These are phyloP conservation scores for Drosophila ananassae DNA, from an alignment of 1,140 invertebrate genomes.

Conservation along the genomic window DNA sequence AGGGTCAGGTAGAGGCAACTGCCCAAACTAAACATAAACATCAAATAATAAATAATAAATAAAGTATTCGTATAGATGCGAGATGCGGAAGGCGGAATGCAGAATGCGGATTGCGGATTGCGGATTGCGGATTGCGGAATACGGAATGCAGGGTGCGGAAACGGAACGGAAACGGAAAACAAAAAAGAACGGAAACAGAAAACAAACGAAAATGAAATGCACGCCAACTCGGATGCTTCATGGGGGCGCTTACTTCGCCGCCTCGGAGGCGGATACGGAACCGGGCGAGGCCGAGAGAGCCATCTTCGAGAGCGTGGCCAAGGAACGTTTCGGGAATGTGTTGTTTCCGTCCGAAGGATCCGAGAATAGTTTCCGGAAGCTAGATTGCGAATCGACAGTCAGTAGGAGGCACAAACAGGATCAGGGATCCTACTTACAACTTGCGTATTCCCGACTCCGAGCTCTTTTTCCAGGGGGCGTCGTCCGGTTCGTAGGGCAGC, in stretches of 20 bases:
- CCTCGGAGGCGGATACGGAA: slow-evolving; percentile 56
- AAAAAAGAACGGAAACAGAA: slow-evolving; percentile 34
- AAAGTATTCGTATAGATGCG: not conserved
- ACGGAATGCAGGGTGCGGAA: slow-evolving; percentile 10
- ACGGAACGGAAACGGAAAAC: slow-evolving; percentile 25
- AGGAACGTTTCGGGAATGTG: slow-evolving; percentile 88
- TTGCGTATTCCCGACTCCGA: slow-evolving; percentile 94
- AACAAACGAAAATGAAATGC: slow-evolving; percentile 48
- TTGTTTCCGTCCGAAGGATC: slow-evolving; percentile 88
- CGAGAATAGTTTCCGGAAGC: slow-evolving; percentile 89
- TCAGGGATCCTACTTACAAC: slow-evolving; percentile 90
- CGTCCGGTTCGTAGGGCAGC: slow-evolving; percentile 96
- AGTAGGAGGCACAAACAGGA: not conserved
- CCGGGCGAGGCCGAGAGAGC: slow-evolving; percentile 86
- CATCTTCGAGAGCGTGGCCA: slow-evolving; percentile 90
- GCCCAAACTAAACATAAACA: slow-evolving; percentile 56
- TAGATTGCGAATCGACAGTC: slow-evolving; percentile 54
- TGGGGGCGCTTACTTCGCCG: slow-evolving; percentile 68
- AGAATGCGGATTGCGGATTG: not conserved
- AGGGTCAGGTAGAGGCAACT: slow-evolving; percentile 60
- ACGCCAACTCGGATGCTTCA: slow-evolving; percentile 48
- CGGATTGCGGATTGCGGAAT: not conserved
- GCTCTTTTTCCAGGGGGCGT: slow-evolving; percentile 95
- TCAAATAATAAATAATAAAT: slow-evolving; percentile 10
- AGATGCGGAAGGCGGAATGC: not conserved